phyloP scores from a whole-genome alignment of 2,113 vertebrate genomes.

The Gobiocypris rarus region DNA sequence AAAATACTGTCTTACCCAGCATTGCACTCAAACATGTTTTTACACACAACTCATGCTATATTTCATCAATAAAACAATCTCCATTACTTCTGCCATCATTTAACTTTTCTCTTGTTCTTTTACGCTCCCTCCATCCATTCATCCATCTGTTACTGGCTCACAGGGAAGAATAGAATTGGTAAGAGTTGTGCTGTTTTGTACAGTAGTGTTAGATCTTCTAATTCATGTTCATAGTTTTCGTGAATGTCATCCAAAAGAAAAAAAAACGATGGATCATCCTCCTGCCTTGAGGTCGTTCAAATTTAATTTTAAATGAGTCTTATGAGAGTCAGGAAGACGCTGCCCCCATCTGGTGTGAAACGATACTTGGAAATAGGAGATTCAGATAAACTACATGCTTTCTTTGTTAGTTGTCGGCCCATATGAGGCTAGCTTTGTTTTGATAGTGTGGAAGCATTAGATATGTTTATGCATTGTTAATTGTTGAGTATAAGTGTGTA shows the following conservation, averaged over 20 bases:
- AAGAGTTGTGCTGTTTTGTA: conserved; percentile 35
- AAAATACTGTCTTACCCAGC: not conserved
- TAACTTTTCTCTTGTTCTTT: conserved; percentile 19
- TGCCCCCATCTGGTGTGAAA: conserved; percentile 50
- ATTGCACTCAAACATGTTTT: not conserved
- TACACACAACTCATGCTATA: not conserved
- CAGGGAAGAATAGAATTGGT: conserved; percentile 61
- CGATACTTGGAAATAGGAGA: not conserved
- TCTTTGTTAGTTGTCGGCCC: not conserved
- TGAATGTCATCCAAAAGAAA: not conserved
- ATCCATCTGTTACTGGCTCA: conserved; percentile 28
- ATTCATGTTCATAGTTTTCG: not conserved
- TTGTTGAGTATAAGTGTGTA: too few species aligned
- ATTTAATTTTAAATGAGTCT: not conserved
- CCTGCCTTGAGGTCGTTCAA: not conserved
- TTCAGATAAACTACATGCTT: not conserved
- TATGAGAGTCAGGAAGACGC: conserved; percentile 9
- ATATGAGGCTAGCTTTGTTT: not conserved
- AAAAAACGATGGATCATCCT: not conserved
- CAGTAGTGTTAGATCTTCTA: conserved; percentile 5
- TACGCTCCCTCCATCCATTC: conserved; percentile 9
- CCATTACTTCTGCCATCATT: not conserved
- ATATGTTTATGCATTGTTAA: not conserved
- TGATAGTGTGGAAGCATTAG: not conserved
- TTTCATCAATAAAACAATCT: not conserved